Conservation (phyloP, 2,797 vertebrate species). For the Glyptemys insculpta region DNA sequence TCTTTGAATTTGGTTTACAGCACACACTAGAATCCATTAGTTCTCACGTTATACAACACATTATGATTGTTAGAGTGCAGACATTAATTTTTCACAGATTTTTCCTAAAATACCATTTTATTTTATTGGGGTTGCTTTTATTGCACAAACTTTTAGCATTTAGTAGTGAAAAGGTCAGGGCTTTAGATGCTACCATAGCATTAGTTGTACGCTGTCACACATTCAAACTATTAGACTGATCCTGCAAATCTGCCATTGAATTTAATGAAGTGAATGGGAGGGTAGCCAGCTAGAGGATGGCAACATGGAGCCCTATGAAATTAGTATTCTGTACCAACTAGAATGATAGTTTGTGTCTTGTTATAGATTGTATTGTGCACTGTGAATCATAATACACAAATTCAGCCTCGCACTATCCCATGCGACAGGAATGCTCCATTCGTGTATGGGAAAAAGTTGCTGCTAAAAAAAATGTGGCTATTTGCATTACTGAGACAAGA, state of each 20-base stretch:
- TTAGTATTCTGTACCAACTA: constrained; percentile 56
- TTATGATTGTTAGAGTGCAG: background rate
- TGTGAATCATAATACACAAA: constrained; percentile 18
- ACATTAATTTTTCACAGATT: background rate
- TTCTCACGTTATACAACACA: background rate
- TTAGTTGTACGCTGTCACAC: background rate
- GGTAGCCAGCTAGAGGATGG: constrained; percentile 7
- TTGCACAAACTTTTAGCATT: background rate
- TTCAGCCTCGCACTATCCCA: constrained; percentile 29
- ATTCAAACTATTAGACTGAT: constrained; percentile 22
- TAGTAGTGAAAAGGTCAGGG: constrained; percentile 11
- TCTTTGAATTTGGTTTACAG: background rate
- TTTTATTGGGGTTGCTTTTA: constrained; percentile 20
- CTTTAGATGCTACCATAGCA: background rate
- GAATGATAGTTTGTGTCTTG: constrained; percentile 52
- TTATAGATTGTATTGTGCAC: constrained; percentile 47
- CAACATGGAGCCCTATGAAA: constrained; percentile 12
- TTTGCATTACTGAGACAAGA: constrained; percentile 40
- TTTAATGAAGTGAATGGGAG: constrained; percentile 45
- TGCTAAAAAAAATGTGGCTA: constrained; percentile 54
- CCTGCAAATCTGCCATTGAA: constrained; percentile 37
- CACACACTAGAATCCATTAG: background rate
- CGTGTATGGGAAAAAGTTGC: constrained; percentile 48
- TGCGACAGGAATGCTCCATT: constrained; percentile 9
- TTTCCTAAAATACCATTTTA: background rate